Base-by-base conservation (phyloP, 2,888 invertebrate species). In the Heliconius aoede region DNA sequence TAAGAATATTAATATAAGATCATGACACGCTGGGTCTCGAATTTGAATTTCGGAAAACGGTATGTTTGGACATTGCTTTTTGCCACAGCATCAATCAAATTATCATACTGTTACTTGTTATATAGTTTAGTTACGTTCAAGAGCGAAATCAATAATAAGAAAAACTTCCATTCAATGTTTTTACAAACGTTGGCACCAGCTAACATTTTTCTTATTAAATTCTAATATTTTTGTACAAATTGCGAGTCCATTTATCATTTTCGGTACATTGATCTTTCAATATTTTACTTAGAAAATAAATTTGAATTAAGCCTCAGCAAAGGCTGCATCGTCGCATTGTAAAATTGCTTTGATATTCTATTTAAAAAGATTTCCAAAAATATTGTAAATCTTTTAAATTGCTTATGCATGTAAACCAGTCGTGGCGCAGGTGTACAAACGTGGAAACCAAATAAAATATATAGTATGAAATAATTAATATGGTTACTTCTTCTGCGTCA, bases 181-280 rank as follows among this genome's bases (percentile, higher is more conserved):
- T 68, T 9, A 21, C 11, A 1, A 68, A 24, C 51, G 28, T 3
- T 21, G 30, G 30, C 30, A 32, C 5, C 30, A 0, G 24, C 69
- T 55, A n/a, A 55, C 51, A n/a, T 69, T 55, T 55, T 55, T 55
- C n/a, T 55, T 55, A 55, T 32, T n/a, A 55, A 69, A 51, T 26
- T 28, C 51, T 11, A 5, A n/a, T 51, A 68, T 68, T 28, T 51
- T 30, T 69, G 13, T 30, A n/a, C 9, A 69, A 55, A 30, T 55
- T n/a, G n/a, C 30, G 3, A 51, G 28, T n/a, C 55, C 55, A 55
- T 69, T 69, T 32, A 68, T 69, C 30, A 69, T 51, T 28, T 30
- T 30, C 51, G 68, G 21, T 68, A 68, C 51, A 55, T 51, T 51
- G 51, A 46, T 30, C 28, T 51, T 30, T 51, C 68, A 51, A 68